Evolutionary conservation across 2,888 invertebrate genomes (phyloP).

Genomic region (Nasonia oneida): DNA sequence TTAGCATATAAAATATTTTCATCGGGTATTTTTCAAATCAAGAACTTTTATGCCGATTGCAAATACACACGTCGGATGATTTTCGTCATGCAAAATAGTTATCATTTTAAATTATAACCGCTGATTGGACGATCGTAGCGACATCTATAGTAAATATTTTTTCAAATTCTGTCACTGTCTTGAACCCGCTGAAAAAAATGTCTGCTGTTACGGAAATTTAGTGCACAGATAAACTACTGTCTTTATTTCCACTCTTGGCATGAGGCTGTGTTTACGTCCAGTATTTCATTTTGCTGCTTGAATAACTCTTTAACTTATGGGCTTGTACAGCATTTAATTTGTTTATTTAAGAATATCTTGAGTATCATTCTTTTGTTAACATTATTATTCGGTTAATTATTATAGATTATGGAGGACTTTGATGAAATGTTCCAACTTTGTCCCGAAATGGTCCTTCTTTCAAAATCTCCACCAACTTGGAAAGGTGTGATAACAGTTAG

Average conservation of each 20-base stretch:
- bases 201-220: neutral
- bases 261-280: too few species aligned
- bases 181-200: neutral
- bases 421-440: conserved; percentile 69
- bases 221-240: neutral
- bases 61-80: neutral
- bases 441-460: conserved; percentile 72
- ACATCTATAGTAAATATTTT: neutral
- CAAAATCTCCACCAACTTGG: conserved; percentile 71
- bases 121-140: neutral
- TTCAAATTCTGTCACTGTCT: neutral
- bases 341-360: neutral
- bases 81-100: neutral
- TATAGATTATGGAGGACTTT: conserved; percentile 66
- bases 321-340: neutral
- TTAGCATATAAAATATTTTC: too few species aligned
- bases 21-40: too few species aligned
- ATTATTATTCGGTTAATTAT: neutral
- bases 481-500: conserved; percentile 70
- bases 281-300: too few species aligned
- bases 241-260: neutral
- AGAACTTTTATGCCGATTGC: neutral
- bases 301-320: neutral
- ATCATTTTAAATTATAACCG: neutral
- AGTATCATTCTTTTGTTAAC: neutral